Base-by-base conservation (phyloP, 2,797 vertebrate species). In the Poeciliopsis infans region DNA sequence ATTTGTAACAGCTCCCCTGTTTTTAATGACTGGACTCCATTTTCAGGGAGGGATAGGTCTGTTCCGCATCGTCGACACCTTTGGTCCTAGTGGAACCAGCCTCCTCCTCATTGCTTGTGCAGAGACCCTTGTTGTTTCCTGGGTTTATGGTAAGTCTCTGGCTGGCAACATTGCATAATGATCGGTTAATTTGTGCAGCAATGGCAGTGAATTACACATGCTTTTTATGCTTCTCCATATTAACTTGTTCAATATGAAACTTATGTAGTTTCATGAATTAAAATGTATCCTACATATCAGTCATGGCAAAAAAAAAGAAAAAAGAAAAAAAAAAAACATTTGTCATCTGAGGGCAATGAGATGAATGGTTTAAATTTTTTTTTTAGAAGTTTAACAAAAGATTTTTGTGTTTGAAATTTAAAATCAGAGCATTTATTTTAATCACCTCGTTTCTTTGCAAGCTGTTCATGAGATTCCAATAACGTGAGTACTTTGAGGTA, bases 61-160 rank as follows among this genome's bases (percentile, higher is more conserved):
- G 55, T 94, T 96, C 72, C 8, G 70, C 0, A 1, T 95, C 43
- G 83, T 96, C 4, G 95, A 96, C 84, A 36, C 0, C 1, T 95
- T 85, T 0, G 95, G 95, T 0, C 49, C 81, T 23, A 94, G 93
- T 74, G 87, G 77, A 72, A 79, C 45, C 73, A 91, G 57, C 41
- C 57, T 95, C n/a, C 89, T 96, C 6, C 49, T 95, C 73, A 96
- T 96, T 5, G 94, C 93, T 74, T 86, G 84, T 25, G 86, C 89
- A 46, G 95, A 96, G 92, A 81, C 79, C 1, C 0, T 94, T 4
- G 81, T 87, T 28, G 83, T 96, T 4, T 91, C 49, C 72, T 96
- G 96, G 96, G 76, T 94, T 2, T 95, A 95, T 10, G 94, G 93
- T 94, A 45, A 79, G 87, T 79, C 39, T 16, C 5, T 36, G 7